Percentiles rank a stretch among this genome's conserved stretches.
phyloP scores from a whole-genome alignment of 2,888 invertebrate species.

The Kuschelorhynchus macadamiae region DNA sequence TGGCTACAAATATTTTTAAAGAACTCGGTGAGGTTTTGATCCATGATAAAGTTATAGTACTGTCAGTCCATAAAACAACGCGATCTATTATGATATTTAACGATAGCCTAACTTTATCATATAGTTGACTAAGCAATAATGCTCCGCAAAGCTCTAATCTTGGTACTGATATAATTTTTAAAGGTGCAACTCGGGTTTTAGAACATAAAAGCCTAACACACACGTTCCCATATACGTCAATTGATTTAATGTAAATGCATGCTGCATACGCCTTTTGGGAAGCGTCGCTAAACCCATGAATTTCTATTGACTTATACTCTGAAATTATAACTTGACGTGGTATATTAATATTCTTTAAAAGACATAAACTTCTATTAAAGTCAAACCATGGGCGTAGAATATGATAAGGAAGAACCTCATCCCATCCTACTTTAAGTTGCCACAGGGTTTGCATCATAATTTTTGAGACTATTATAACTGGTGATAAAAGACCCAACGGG shows the following conservation, averaged over 20 bases:
- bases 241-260: slow-evolving; percentile 13
- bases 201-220: slow-evolving; percentile 17
- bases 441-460: slow-evolving; percentile 40
- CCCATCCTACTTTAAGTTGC: slow-evolving; percentile 35
- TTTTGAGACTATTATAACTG: slow-evolving; percentile 33
- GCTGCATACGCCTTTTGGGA: slow-evolving; percentile 21
- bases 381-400: slow-evolving; percentile 15
- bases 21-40: slow-evolving; percentile 30
- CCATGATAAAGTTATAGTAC: slow-evolving; percentile 18
- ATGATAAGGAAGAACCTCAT: slow-evolving; percentile 30
- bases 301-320: slow-evolving; percentile 11
- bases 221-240: slow-evolving; percentile 14
- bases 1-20: slow-evolving; percentile 55
- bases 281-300: slow-evolving; percentile 37
- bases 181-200: slow-evolving; percentile 32
- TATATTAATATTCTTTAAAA: slow-evolving; percentile 17
- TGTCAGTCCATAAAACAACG: slow-evolving; percentile 20
- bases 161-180: slow-evolving; percentile 31
- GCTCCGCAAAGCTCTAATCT: slow-evolving; percentile 20
- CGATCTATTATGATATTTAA: slow-evolving; percentile 15
- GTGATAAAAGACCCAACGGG: slow-evolving; percentile 42
- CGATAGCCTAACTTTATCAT: slow-evolving; percentile 20
- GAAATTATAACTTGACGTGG: slow-evolving; percentile 16
- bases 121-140: slow-evolving; percentile 30
- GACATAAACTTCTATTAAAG: slow-evolving; percentile 10